Percentiles rank a stretch among this genome's conserved stretches.
These are phyloP conservation scores for Notodonta dromedarius DNA, from an alignment of 2,888 invertebrate genomes.

Conservation along the genomic window DNA sequence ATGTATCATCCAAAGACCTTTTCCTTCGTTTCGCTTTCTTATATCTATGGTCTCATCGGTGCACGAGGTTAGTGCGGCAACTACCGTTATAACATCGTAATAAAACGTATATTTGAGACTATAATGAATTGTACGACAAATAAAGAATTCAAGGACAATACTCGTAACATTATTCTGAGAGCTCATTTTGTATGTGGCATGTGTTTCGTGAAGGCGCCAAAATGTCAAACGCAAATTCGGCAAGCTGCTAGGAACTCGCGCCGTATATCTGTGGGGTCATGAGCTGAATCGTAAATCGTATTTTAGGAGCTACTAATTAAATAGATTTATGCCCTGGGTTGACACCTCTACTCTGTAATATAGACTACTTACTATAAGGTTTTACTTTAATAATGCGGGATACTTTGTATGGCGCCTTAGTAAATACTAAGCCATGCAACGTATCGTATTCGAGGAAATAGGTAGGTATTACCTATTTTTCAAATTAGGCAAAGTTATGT, in stretches of 20 bases:
- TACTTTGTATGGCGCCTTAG: too few relatives aligned
- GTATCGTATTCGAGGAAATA: too few relatives aligned
- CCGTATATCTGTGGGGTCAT: slow-evolving; percentile 44
- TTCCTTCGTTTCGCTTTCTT: too few relatives aligned
- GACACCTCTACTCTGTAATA: too few relatives aligned
- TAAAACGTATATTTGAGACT: not conserved
- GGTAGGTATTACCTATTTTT: too few relatives aligned
- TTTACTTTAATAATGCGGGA: too few relatives aligned
- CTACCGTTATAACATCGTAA: not conserved
- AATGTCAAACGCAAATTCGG: slow-evolving; percentile 47
- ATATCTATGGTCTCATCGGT: not conserved
- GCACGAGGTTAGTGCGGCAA: not conserved
- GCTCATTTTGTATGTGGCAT: slow-evolving; percentile 14
- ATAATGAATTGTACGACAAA: slow-evolving; percentile 10
- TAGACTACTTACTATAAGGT: too few relatives aligned
- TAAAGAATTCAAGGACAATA: slow-evolving; percentile 25
- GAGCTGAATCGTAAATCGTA: slow-evolving; percentile 52
- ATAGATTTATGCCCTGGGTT: slow-evolving; percentile 39
- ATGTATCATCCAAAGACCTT: too few relatives aligned
- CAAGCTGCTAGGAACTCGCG: slow-evolving; percentile 28
- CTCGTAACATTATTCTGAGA: slow-evolving; percentile 12
- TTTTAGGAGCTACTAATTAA: slow-evolving; percentile 3
- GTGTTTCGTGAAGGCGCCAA: slow-evolving; percentile 54
- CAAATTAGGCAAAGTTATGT: too few relatives aligned
- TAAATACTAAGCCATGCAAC: too few relatives aligned